Evolutionary conservation across 2,888 invertebrate species (phyloP).

Genomic region (Ormyrus labotus): DNA sequence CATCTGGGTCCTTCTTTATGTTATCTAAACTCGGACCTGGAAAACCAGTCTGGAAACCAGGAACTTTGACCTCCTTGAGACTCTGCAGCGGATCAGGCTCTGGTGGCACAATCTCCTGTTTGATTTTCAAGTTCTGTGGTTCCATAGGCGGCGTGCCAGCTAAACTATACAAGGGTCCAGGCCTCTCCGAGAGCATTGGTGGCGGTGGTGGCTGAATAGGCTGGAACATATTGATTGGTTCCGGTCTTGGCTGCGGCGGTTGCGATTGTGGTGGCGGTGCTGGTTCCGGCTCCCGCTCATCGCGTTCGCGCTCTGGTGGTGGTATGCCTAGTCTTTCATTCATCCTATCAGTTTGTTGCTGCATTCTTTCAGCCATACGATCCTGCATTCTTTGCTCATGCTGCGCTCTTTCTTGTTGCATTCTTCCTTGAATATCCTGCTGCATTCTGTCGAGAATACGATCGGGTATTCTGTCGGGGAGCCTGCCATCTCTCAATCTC

Average conservation of each 20-base stretch:
- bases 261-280: slow-evolving; percentile 52
- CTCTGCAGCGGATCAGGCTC: slow-evolving; percentile 85
- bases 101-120: slow-evolving; percentile 80
- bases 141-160: slow-evolving; percentile 76
- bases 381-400: slow-evolving; percentile 63
- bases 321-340: slow-evolving; percentile 42
- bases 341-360: slow-evolving; percentile 50
- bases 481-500: slow-evolving; percentile 31
- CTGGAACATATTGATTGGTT: slow-evolving; percentile 70
- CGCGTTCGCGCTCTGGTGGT: slow-evolving; percentile 46
- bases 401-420: slow-evolving; percentile 32
- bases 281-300: slow-evolving; percentile 61
- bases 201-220: slow-evolving; percentile 69
- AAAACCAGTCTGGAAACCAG: slow-evolving; percentile 82
- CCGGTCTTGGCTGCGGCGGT: slow-evolving; percentile 64
- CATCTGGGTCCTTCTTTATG: slow-evolving; percentile 86
- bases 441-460: slow-evolving; percentile 42
- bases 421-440: slow-evolving; percentile 15
- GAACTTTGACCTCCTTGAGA: slow-evolving; percentile 87
- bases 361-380: slow-evolving; percentile 61
- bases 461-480: slow-evolving; percentile 51
- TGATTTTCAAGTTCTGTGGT: slow-evolving; percentile 85
- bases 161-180: slow-evolving; percentile 65
- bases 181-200: slow-evolving; percentile 66
- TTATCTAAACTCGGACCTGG: slow-evolving; percentile 83